Evolutionary conservation across 1,140 invertebrate species (phyloP).

Genomic region (Adoxophyes honmai): DNA sequence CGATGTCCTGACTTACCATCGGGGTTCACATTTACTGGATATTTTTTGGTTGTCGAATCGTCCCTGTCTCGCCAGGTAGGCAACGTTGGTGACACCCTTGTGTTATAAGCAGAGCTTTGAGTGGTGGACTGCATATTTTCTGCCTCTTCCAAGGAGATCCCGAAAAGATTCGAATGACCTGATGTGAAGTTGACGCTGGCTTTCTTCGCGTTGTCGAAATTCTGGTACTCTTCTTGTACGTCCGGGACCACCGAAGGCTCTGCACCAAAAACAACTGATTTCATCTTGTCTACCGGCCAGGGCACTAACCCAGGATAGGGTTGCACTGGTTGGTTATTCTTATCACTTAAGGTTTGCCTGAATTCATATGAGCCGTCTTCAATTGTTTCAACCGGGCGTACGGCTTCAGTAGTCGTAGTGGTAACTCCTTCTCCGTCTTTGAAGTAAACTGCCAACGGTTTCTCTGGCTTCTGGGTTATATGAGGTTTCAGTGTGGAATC

Average conservation of each 20-base stretch:
- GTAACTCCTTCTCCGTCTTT: constrained; percentile 43
- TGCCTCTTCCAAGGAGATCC: constrained; percentile 79
- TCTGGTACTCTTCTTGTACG: constrained; percentile 43
- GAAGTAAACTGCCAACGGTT: constrained; percentile 60
- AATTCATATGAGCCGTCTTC: constrained; percentile 33
- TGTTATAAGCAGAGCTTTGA: constrained; percentile 72
- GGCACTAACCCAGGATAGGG: neutral
- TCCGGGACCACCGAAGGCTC: constrained; percentile 35
- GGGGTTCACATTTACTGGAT: constrained; percentile 52
- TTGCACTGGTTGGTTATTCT: neutral
- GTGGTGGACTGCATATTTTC: constrained; percentile 73
- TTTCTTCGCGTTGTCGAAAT: constrained; percentile 27
- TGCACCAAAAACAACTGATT: neutral
- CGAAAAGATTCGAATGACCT: constrained; percentile 80
- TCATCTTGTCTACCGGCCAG: neutral
- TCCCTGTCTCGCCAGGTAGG: constrained; percentile 69
- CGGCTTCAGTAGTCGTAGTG: constrained; percentile 44
- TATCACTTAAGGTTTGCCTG: neutral
- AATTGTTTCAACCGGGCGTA: constrained; percentile 48
- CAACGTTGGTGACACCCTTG: constrained; percentile 78
- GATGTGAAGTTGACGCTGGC: constrained; percentile 75
- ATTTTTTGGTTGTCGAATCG: constrained; percentile 64
- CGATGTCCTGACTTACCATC: constrained; percentile 52
- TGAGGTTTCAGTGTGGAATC: constrained; percentile 64
- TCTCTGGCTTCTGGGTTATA: constrained; percentile 68